Evolutionary conservation across 2,797 vertebrate species (phyloP).

Genomic region (Catostomus latipinnis): DNA sequence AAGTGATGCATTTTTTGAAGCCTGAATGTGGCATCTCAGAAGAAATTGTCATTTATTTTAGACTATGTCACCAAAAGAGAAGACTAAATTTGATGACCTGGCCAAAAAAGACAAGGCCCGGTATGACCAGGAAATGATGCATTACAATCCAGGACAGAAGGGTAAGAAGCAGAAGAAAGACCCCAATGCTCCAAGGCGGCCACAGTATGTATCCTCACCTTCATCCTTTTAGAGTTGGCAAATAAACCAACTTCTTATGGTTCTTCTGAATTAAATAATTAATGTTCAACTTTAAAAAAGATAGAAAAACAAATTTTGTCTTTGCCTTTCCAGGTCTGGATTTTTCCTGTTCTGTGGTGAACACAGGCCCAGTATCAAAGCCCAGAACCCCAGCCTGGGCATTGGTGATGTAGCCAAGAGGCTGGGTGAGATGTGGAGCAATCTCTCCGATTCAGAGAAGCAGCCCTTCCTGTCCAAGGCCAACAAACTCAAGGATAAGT

Average conservation of each 20-base stretch:
- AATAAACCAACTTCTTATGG: no score
- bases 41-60: slow-evolving; percentile 49
- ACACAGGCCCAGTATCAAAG: slow-evolving; percentile 86
- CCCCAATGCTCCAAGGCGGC: slow-evolving; percentile 85
- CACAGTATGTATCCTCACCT: slow-evolving; percentile 77
- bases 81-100: slow-evolving; percentile 87
- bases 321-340: slow-evolving; percentile 76
- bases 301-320: not conserved
- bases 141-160: slow-evolving; percentile 82
- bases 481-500: slow-evolving; percentile 87
- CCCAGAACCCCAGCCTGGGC: slow-evolving; percentile 83
- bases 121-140: slow-evolving; percentile 88
- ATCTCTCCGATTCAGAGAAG: slow-evolving; percentile 83
- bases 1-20: not conserved
- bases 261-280: no score
- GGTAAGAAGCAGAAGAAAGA: slow-evolving; percentile 83
- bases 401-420: slow-evolving; percentile 87
- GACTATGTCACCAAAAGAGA: slow-evolving; percentile 87
- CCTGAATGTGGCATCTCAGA: not conserved
- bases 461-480: slow-evolving; percentile 85
- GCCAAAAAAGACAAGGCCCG: slow-evolving; percentile 86
- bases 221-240: no score
- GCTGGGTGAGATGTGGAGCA: slow-evolving; percentile 87
- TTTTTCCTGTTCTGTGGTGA: slow-evolving; percentile 89
- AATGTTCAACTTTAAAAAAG: no score